Conservation (phyloP, 2,113 vertebrate genomes). For the Sorex araneus region DNA sequence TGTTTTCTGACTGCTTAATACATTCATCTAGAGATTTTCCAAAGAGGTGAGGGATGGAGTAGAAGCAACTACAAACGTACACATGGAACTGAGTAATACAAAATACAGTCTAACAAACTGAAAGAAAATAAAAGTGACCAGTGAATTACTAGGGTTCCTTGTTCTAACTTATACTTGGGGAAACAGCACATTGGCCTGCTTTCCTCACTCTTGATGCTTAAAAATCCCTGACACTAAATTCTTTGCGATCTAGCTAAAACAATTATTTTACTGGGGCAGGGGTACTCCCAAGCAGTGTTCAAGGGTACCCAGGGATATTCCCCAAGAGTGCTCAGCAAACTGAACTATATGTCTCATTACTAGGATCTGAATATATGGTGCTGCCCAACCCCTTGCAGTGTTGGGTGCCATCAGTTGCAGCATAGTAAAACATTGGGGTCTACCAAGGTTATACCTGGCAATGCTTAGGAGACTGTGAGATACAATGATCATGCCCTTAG, state of each 20-base stretch:
- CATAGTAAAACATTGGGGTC: too few species aligned
- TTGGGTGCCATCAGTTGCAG: too few species aligned
- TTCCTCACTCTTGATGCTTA: not conserved
- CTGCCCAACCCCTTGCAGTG: too few species aligned
- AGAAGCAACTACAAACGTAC: not conserved
- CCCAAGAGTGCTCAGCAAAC: too few species aligned
- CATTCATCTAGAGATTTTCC: constrained; percentile 2
- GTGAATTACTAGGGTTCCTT: not conserved
- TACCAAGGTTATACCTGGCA: too few species aligned
- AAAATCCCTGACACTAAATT: not conserved
- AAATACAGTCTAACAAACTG: constrained; percentile 6
- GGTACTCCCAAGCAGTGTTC: too few species aligned
- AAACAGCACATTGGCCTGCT: not conserved
- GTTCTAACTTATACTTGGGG: not conserved
- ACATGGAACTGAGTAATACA: not conserved
- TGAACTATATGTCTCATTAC: too few species aligned
- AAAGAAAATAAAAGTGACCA: constrained; percentile 33
- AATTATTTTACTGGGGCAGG: not conserved
- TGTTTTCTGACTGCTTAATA: not conserved
- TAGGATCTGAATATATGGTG: too few species aligned
- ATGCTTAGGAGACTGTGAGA: not conserved
- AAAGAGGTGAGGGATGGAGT: not conserved
- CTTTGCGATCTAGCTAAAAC: constrained; percentile 4
- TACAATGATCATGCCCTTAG: too few species aligned
- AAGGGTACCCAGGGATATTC: too few species aligned